Base-by-base conservation (phyloP, 1,140 invertebrate species). In the Whitmania pigra region DNA sequence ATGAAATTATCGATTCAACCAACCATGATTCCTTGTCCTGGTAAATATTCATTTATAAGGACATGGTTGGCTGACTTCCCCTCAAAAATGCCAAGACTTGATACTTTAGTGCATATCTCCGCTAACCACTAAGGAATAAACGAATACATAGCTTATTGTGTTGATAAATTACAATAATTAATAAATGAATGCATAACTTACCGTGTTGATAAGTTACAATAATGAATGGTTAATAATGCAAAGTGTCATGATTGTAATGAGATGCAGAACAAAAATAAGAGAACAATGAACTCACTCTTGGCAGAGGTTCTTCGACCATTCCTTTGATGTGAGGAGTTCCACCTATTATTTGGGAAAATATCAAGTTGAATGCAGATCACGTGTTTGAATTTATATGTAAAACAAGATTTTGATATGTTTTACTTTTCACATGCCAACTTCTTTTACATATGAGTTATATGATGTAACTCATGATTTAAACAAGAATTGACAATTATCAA, bases 31-130 rank as follows among this genome's bases (percentile, higher is more conserved):
- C 81, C 94, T 84, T 97, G 93, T 0, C 90, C 91, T 27, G 92
- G 84, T 75, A 88, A 81, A 85, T 98, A 98, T 83, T 98, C 95
- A 84, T 99, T 99, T 0, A 98, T 88, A 31, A 99, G 82, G 6
- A 97, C 89, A 85, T 98, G 94, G 82, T 98, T 99, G 20, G 93
- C 89, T 49, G 76, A 74, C 76, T 88, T 88, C n/a, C 85, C 85
- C 53, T 86, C 85, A 85, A 96, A 96, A 49, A 93, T 77, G 69
- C 87, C 84, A 7, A 93, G 79, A 15, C 82, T 78, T 74, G 86
- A 83, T 54, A 97, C 87, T 84, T 86, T 89, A n/a, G 90, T 82
- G 25, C 91, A 83, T 77, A 88, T 90, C 13, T 77, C 82, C 74
- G 88, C 81, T 4, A 97, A 82, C 93, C 94, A 97, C 88, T 89